phyloP scores from a whole-genome alignment of 1,140 invertebrate species.

The Drosophila pallidifrons region DNA sequence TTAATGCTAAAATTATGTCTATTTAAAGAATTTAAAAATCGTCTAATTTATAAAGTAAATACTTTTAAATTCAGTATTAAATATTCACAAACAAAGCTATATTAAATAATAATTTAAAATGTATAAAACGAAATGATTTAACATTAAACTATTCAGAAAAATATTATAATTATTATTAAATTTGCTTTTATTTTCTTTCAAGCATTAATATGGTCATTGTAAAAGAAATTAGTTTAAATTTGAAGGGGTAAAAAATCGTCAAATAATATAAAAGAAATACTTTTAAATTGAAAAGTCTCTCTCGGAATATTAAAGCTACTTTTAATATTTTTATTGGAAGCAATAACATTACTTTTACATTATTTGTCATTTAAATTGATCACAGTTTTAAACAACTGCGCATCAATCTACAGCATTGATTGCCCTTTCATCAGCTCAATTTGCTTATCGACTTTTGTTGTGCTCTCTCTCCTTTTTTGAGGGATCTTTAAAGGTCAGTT shows the following conservation, averaged over 20 bases:
- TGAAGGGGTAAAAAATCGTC: no score
- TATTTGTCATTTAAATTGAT: not conserved
- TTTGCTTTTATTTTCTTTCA: no score
- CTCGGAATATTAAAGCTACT: not conserved
- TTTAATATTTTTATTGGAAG: not conserved
- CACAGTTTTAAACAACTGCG: slow-evolving; percentile 6
- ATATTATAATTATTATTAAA: no score
- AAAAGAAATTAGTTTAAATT: not conserved
- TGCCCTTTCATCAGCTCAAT: slow-evolving; percentile 42
- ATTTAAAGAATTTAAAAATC: no score
- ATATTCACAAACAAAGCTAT: no score
- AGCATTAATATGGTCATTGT: no score
- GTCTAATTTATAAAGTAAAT: no score
- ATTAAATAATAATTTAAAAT: no score
- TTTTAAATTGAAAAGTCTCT: not conserved
- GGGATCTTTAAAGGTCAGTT: slow-evolving; percentile 68
- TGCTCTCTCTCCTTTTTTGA: not conserved
- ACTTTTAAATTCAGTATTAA: no score
- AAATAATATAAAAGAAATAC: not conserved
- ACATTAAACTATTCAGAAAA: no score
- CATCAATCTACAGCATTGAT: slow-evolving; percentile 11
- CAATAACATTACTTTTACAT: not conserved
- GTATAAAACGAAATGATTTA: no score
- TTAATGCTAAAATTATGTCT: no score
- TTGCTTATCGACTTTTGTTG: slow-evolving; percentile 34